Conservation (phyloP, 1,140 invertebrate genomes). For the Pentalonia nigronervosa region DNA sequence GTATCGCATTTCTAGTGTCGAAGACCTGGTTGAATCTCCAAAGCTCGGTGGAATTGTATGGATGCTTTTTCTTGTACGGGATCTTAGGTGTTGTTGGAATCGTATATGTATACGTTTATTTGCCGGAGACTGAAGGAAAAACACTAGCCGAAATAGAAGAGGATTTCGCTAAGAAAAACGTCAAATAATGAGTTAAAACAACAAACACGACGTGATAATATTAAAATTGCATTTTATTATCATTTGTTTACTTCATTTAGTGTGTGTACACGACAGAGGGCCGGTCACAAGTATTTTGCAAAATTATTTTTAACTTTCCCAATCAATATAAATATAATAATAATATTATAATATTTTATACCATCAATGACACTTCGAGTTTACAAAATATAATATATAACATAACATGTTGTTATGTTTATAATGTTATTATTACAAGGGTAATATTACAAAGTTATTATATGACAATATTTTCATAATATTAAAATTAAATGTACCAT, state of each 20-base stretch:
- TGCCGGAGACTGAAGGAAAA: constrained; percentile 61
- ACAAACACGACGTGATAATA: background rate
- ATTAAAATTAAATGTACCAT: background rate
- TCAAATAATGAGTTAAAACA: background rate
- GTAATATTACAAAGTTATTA: background rate
- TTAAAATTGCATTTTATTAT: background rate
- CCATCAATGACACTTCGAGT: background rate
- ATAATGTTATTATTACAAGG: background rate
- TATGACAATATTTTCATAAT: background rate
- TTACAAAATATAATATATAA: background rate
- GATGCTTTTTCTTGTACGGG: constrained; percentile 60
- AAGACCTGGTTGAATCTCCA: constrained; percentile 60
- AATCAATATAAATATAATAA: background rate
- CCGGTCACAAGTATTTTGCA: background rate
- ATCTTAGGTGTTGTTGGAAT: constrained; percentile 58
- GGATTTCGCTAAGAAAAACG: constrained; percentile 30
- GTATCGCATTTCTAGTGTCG: constrained; percentile 59
- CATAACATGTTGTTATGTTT: background rate
- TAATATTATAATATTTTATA: background rate
- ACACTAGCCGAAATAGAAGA: constrained; percentile 60
- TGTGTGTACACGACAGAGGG: background rate
- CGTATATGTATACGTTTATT: constrained; percentile 58
- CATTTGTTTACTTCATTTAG: fast-evolving
- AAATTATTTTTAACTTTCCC: background rate
- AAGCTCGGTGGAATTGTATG: constrained; percentile 54